Conservation (phyloP, 1,140 invertebrate species). For the Diplogasteroides magnus region DNA sequence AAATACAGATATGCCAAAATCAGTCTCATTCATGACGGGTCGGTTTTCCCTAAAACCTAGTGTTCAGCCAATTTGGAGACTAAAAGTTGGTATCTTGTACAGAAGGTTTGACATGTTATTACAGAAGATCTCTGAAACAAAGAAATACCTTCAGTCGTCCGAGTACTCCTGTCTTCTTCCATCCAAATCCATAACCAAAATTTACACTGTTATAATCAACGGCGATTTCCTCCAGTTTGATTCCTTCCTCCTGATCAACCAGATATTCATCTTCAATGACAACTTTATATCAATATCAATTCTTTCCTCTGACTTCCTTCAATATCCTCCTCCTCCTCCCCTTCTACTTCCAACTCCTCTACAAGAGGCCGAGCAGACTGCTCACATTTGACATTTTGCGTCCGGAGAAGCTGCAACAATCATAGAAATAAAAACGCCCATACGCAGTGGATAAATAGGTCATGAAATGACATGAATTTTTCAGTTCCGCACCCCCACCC, state of each 20-base stretch:
- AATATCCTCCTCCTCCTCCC: not conserved
- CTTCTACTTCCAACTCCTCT: constrained; percentile 20
- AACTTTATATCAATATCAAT: not conserved
- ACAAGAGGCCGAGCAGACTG: constrained; percentile 5
- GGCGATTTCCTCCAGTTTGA: not conserved
- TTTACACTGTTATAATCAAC: not conserved
- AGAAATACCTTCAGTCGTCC: not conserved
- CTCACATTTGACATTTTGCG: not conserved
- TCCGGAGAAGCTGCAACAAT: not conserved
- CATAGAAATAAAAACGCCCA: too few species aligned
- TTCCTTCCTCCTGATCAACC: constrained; percentile 5
- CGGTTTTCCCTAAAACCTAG: too few species aligned
- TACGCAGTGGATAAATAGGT: too few species aligned
- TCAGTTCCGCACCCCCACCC: too few species aligned
- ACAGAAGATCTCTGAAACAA: constrained; percentile 11
- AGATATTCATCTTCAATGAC: constrained; percentile 2
- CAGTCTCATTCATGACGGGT: too few species aligned
- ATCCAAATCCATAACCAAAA: constrained; percentile 26
- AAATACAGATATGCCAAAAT: too few species aligned
- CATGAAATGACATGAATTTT: too few species aligned
- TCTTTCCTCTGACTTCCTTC: not conserved
- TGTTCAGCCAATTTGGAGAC: too few species aligned
- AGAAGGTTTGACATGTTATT: too few species aligned
- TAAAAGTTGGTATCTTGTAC: too few species aligned
- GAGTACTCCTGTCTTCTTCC: constrained; percentile 20